Conservation (phyloP, 2,888 invertebrate genomes). For the Phasia obesa region DNA sequence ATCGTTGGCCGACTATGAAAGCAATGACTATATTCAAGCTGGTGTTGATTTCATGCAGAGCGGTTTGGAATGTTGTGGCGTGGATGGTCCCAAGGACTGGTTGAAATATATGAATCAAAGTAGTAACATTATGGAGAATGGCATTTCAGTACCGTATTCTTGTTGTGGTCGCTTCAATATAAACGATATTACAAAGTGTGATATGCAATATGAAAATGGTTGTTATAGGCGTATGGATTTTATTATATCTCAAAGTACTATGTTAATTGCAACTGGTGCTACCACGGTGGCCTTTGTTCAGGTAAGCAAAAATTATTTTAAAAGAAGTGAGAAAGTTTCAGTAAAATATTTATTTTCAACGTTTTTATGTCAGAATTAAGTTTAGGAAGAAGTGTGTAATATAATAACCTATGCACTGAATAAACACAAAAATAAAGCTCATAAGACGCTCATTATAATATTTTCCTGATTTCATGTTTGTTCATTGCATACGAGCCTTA, state of each 20-base stretch:
- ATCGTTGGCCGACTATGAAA: slow-evolving; percentile 85
- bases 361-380: too few relatives aligned
- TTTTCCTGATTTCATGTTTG: too few relatives aligned
- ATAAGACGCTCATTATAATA: too few relatives aligned
- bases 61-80: slow-evolving; percentile 87
- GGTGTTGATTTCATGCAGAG: slow-evolving; percentile 91
- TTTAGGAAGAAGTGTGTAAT: too few relatives aligned
- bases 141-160: slow-evolving; percentile 84
- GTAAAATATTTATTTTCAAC: too few relatives aligned
- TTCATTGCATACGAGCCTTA: too few relatives aligned
- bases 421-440: too few relatives aligned
- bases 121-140: slow-evolving; percentile 68
- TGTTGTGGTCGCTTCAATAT: slow-evolving; percentile 83
- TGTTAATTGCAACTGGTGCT: slow-evolving; percentile 89
- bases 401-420: too few relatives aligned
- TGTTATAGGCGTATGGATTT: slow-evolving; percentile 85
- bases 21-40: slow-evolving; percentile 84
- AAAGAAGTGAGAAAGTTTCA: too few relatives aligned
- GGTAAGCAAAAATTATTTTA: slow-evolving; percentile 81
- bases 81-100: slow-evolving; percentile 86
- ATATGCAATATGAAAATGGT: slow-evolving; percentile 82
- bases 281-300: slow-evolving; percentile 91
- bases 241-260: slow-evolving; percentile 87
- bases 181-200: slow-evolving; percentile 75
- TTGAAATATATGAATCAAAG: slow-evolving; percentile 75